Evolutionary conservation across 2,113 vertebrate species (phyloP).

Genomic region (Dryoscopus gambensis): DNA sequence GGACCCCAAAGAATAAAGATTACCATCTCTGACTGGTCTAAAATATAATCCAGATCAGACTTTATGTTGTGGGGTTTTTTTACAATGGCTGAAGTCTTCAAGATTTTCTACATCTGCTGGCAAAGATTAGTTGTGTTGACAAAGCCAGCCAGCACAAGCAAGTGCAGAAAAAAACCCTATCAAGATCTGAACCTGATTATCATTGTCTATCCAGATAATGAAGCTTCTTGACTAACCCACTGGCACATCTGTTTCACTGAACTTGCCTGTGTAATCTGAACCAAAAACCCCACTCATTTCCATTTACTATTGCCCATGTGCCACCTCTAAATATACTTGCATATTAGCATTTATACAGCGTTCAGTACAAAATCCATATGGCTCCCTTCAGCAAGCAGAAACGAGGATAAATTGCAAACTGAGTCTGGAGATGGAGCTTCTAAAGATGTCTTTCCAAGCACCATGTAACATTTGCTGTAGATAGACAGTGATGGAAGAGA

Average conservation of each 20-base stretch:
- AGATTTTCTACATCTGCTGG: background rate
- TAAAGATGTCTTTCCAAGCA: background rate
- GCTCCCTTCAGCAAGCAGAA: slow-evolving; percentile 15
- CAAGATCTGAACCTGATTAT: background rate
- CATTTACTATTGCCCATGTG: slow-evolving; percentile 25
- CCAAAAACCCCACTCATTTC: background rate
- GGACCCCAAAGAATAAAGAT: background rate
- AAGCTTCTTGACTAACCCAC: background rate
- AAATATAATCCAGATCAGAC: background rate
- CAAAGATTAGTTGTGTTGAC: background rate
- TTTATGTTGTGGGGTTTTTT: accelerated
- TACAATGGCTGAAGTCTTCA: background rate
- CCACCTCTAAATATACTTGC: slow-evolving; percentile 6
- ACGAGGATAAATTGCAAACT: background rate
- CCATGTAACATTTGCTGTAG: background rate
- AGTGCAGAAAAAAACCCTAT: background rate
- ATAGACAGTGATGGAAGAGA: background rate
- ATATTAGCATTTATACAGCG: background rate
- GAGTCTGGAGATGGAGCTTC: background rate
- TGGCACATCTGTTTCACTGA: background rate
- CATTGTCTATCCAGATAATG: background rate
- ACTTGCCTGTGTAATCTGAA: background rate
- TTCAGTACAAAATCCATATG: slow-evolving; percentile 36
- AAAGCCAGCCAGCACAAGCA: background rate
- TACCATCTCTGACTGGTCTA: background rate